phyloP scores from a whole-genome alignment of 2,888 invertebrate genomes.

The Drosophila merina region DNA sequence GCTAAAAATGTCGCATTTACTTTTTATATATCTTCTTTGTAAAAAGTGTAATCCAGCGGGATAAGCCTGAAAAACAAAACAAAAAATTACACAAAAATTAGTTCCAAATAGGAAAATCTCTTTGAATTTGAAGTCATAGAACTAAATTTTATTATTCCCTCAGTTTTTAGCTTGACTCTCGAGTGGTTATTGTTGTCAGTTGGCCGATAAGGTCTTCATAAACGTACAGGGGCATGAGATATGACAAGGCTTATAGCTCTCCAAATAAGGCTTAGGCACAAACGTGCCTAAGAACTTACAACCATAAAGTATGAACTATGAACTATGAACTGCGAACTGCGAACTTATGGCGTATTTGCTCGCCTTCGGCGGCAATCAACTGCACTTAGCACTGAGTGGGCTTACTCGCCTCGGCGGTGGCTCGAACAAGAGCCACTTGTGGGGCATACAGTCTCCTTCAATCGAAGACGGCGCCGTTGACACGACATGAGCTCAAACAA shows the following conservation, averaged over 20 bases:
- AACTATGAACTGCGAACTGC: conserved; percentile 41
- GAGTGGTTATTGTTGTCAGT: conserved; percentile 75
- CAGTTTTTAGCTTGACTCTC: conserved; percentile 55
- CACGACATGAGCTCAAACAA: conserved; percentile 31
- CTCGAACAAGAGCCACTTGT: conserved; percentile 30
- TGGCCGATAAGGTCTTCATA: conserved; percentile 42
- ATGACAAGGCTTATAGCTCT: conserved; percentile 54
- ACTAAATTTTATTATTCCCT: neutral
- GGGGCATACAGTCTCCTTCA: conserved; percentile 11
- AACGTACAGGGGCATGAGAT: conserved; percentile 55
- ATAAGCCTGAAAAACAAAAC: too few relatives aligned
- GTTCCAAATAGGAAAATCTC: too few relatives aligned
- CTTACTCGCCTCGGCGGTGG: conserved; percentile 27
- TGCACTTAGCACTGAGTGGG: conserved; percentile 61
- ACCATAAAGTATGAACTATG: conserved; percentile 20
- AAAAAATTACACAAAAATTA: too few relatives aligned
- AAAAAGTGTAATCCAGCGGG: too few relatives aligned
- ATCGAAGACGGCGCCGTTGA: conserved; percentile 30
- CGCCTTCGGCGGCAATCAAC: conserved; percentile 48
- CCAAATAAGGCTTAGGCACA: conserved; percentile 49
- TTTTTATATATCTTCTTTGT: neutral
- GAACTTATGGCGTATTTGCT: conserved; percentile 57
- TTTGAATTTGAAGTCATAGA: too few relatives aligned
- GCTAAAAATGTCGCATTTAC: conserved; percentile 23
- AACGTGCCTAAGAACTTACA: conserved; percentile 9